phyloP scores from a whole-genome alignment of 2,797 vertebrate species.

The Thalassophryne amazonica region DNA sequence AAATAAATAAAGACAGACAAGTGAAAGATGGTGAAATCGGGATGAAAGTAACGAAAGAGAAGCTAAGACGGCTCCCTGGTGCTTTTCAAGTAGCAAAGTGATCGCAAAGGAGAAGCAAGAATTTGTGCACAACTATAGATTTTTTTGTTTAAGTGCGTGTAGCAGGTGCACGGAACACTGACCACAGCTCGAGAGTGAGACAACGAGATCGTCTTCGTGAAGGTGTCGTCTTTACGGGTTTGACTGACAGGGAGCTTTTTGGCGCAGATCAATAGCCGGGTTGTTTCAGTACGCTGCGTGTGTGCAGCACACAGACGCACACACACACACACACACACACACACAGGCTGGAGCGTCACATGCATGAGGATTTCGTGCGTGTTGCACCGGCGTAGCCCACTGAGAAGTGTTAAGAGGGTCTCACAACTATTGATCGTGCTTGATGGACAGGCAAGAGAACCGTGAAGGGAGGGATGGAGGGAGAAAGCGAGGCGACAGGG shows the following conservation, averaged over 20 bases:
- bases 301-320: background rate
- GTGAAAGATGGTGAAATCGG: background rate
- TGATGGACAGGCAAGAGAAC: constrained; percentile 56
- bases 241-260: constrained; percentile 63
- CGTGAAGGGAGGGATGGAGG: background rate
- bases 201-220: constrained; percentile 51
- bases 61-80: background rate
- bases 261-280: constrained; percentile 61
- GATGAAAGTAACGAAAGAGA: constrained; percentile 9
- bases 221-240: constrained; percentile 46
- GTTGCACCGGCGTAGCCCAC: constrained; percentile 24
- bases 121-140: background rate
- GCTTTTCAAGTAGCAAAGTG: constrained; percentile 42
- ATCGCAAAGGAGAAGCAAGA: background rate
- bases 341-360: constrained; percentile 26
- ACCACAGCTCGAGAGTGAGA: constrained; percentile 20
- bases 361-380: background rate
- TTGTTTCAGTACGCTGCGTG: constrained; percentile 57
- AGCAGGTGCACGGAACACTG: constrained; percentile 20
- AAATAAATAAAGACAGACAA: background rate
- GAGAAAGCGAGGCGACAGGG: background rate
- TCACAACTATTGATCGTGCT: constrained; percentile 56
- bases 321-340: too few species aligned
- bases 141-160: background rate
- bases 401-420: constrained; percentile 55